A percentile compares a stretch with the other conserved stretches of the same genome.
These are phyloP conservation scores for Sphenopsis melanotis DNA, from an alignment of 2,797 vertebrate species.

Conservation along the genomic window DNA sequence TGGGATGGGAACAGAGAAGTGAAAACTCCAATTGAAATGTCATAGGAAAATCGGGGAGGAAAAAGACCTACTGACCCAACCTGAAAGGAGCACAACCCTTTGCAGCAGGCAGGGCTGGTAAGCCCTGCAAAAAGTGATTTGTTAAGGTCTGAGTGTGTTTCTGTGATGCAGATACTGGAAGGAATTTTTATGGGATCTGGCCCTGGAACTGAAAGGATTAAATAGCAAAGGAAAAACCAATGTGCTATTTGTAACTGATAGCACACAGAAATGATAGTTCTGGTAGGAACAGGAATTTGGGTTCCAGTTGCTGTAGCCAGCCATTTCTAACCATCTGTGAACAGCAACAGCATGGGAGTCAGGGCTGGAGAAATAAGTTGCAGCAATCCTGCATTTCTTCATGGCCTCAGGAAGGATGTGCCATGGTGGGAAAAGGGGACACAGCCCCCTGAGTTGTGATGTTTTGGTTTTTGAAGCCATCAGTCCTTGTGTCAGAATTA, in stretches of 20 bases:
- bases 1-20: background rate
- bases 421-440: background rate
- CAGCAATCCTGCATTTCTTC: background rate
- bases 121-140: slow-evolving; percentile 58
- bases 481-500: background rate
- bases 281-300: slow-evolving; percentile 41
- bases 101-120: slow-evolving; percentile 33
- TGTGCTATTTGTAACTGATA: slow-evolving; percentile 35
- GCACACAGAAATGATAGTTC: slow-evolving; percentile 8
- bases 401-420: background rate
- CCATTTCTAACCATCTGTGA: background rate
- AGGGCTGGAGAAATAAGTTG: background rate
- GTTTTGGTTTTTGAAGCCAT: background rate
- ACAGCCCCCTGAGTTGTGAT: background rate
- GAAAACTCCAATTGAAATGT: background rate
- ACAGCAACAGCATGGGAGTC: background rate
- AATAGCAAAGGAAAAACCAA: slow-evolving; percentile 48
- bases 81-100: background rate
- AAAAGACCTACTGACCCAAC: background rate
- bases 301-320: background rate
- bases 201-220: slow-evolving; percentile 42
- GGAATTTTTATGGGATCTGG: slow-evolving; percentile 70
- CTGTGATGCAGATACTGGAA: slow-evolving; percentile 64
- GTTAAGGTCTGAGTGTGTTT: slow-evolving; percentile 54
- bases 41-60: background rate